Conservation (phyloP, 2,797 vertebrate species). For the Champsocephalus esox region DNA sequence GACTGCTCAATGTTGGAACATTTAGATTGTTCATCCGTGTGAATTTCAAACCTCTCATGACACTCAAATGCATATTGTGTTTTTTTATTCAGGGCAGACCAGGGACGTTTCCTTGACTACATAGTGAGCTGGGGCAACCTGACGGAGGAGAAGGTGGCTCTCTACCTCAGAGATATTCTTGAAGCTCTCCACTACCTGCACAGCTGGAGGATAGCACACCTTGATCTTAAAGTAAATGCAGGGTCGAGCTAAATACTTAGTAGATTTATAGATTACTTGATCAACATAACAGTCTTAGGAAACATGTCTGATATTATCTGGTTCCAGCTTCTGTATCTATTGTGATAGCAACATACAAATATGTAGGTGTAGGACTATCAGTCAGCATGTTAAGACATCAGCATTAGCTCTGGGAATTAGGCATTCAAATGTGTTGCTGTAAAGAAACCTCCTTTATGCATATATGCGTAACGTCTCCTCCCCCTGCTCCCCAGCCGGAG, state of each 20-base stretch:
- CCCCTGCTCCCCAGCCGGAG: slow-evolving; percentile 86
- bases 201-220: slow-evolving; percentile 93
- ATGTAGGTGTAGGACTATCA: not conserved
- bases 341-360: not conserved
- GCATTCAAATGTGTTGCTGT: not conserved
- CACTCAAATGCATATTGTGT: not conserved
- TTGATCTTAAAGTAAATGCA: slow-evolving; percentile 92
- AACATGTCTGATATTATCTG: no score
- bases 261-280: not conserved
- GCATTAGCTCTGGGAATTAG: not conserved
- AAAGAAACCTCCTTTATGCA: not conserved
- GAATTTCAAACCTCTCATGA: not conserved
- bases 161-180: slow-evolving; percentile 93
- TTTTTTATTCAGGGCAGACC: slow-evolving; percentile 86
- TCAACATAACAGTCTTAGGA: not conserved
- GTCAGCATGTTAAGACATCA: not conserved
- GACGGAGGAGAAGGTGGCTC: slow-evolving; percentile 93
- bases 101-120: slow-evolving; percentile 92
- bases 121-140: slow-evolving; percentile 94
- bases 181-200: slow-evolving; percentile 94
- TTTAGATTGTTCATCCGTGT: not conserved
- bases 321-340: not conserved
- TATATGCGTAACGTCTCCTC: not conserved
- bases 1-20: not conserved
- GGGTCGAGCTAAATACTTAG: not conserved